These are phyloP conservation scores for Chaenogobius annularis DNA, from an alignment of 2,113 vertebrate genomes.

Conservation along the genomic window DNA sequence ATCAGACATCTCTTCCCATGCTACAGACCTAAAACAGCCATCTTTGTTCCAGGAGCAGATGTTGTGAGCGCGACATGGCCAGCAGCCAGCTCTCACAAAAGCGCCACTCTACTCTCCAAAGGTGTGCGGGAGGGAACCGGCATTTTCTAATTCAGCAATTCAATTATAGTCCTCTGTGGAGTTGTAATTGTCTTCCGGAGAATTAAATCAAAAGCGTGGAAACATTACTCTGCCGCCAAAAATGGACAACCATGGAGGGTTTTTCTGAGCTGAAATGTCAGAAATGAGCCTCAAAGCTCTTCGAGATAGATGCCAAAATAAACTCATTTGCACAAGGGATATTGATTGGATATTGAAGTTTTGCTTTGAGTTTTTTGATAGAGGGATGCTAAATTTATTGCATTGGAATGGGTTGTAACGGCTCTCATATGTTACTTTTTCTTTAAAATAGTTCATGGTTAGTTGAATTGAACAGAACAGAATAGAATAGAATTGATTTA, in stretches of 20 bases:
- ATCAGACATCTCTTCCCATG: background rate
- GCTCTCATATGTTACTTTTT: too few relatives aligned
- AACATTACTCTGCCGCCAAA: background rate
- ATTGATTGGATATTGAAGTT: background rate
- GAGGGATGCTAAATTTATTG: too few relatives aligned
- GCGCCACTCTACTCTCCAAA: background rate
- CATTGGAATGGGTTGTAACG: too few relatives aligned
- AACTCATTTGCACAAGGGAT: background rate
- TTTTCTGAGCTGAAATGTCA: constrained; percentile 7
- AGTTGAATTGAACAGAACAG: too few relatives aligned
- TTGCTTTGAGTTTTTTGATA: background rate
- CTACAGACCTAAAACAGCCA: background rate
- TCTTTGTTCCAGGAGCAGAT: constrained; percentile 5
- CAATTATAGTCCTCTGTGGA: constrained; percentile 4
- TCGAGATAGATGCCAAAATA: background rate
- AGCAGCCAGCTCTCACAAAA: background rate
- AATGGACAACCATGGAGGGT: background rate
- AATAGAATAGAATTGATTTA: too few relatives aligned
- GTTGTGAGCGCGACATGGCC: background rate
- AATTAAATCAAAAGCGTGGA: constrained; percentile 4
- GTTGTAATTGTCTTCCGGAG: constrained; percentile 5
- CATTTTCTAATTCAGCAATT: constrained; percentile 6
- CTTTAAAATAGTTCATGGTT: too few relatives aligned
- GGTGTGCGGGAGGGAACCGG: background rate
- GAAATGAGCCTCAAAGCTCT: background rate